Conservation (phyloP, 2,888 invertebrate genomes). For the Synergus itoensis region DNA sequence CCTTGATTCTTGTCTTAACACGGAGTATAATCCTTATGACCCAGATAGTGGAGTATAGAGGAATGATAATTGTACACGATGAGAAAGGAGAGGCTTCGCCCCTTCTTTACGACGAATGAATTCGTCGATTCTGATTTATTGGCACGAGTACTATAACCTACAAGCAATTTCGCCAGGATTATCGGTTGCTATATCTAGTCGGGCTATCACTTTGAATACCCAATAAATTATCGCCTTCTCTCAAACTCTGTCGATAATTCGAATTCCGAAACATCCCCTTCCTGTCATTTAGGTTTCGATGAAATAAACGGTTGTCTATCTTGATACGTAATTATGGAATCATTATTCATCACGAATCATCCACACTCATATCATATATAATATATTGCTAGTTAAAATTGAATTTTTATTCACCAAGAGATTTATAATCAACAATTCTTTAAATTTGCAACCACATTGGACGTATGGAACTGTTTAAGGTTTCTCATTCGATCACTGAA, state of each 20-base stretch:
- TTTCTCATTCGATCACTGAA: no score
- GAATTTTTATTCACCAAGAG: no score
- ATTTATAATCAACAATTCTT: no score
- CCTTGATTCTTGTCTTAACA: constrained; percentile 14
- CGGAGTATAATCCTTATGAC: constrained; percentile 11
- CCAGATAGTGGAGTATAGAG: constrained; percentile 5
- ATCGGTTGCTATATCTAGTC: constrained; percentile 25
- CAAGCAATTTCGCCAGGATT: constrained; percentile 37
- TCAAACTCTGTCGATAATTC: constrained; percentile 1
- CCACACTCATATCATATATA: not conserved
- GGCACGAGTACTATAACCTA: not conserved
- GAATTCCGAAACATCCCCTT: not conserved
- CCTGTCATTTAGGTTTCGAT: constrained; percentile 2
- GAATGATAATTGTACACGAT: constrained; percentile 1
- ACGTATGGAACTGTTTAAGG: no score
- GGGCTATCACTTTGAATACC: constrained; percentile 20
- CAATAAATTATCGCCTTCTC: constrained; percentile 27
- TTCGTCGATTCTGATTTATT: constrained; percentile 19
- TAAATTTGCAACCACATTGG: no score
- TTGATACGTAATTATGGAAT: not conserved
- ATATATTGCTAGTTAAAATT: no score
- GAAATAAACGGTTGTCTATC: not conserved
- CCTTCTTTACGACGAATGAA: constrained; percentile 27
- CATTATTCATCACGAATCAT: not conserved
- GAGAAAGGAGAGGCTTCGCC: constrained; percentile 17